Conservation (phyloP, 2,888 invertebrate genomes). For the Zygothrica quintamaculata region DNA sequence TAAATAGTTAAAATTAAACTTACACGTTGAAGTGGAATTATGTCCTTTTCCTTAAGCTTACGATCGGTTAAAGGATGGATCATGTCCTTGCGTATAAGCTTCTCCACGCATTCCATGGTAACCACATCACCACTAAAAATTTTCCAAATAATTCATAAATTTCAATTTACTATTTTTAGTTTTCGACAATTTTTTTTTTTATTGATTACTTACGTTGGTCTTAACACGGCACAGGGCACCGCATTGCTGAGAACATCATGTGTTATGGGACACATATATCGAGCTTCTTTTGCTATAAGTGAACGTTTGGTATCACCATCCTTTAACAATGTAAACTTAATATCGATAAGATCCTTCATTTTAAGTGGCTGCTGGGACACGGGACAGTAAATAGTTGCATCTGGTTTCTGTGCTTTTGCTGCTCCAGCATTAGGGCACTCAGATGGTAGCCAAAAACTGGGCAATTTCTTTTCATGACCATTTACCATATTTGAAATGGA, state of each 20-base stretch:
- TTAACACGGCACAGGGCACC: constrained; percentile 96
- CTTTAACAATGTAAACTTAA: constrained; percentile 96
- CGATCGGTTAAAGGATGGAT: constrained; percentile 95
- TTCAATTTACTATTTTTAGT: background rate
- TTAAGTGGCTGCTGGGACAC: constrained; percentile 93
- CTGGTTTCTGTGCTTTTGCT: constrained; percentile 89
- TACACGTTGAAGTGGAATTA: constrained; percentile 95
- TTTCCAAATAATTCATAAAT: constrained; percentile 27
- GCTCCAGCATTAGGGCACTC: constrained; percentile 94
- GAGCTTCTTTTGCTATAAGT: constrained; percentile 93
- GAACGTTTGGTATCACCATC: constrained; percentile 95
- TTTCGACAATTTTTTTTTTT: background rate
- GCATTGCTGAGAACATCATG: constrained; percentile 98
- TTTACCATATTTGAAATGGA: constrained; percentile 90
- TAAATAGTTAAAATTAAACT: too few species aligned
- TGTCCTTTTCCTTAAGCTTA: constrained; percentile 94
- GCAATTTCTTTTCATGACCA: constrained; percentile 91
- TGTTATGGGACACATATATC: constrained; percentile 99
- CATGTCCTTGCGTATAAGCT: constrained; percentile 98
- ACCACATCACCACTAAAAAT: constrained; percentile 96
- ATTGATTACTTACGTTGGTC: constrained; percentile 90
- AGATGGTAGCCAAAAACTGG: constrained; percentile 98
- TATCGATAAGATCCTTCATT: constrained; percentile 95
- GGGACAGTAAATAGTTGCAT: constrained; percentile 89
- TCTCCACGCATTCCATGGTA: constrained; percentile 98